Conservation (phyloP, 1,140 invertebrate genomes). For the Araneus ventricosus region DNA sequence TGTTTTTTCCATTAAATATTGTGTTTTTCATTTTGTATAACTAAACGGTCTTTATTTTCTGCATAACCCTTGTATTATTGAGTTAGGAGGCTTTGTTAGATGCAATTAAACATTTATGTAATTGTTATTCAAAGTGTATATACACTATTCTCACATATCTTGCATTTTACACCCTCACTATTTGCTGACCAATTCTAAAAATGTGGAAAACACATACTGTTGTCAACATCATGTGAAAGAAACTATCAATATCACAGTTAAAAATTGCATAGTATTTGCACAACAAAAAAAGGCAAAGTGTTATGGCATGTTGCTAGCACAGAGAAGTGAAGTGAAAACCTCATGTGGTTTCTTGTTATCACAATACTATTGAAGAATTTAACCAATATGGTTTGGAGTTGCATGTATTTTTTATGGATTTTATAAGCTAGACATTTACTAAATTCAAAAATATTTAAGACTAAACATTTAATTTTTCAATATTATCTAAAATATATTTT, state of each 20-base stretch:
- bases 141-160: too few species aligned
- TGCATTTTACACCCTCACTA: too few species aligned
- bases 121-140: too few species aligned
- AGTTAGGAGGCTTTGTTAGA: too few species aligned
- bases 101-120: too few species aligned
- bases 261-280: slow-evolving; percentile 16
- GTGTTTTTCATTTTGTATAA: too few species aligned
- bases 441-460: neutral
- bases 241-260: slow-evolving; percentile 20
- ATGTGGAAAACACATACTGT: neutral
- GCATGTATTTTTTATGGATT: neutral
- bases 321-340: neutral
- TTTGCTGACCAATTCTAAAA: neutral
- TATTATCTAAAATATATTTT: neutral
- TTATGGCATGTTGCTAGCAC: neutral
- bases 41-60: too few species aligned
- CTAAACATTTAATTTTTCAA: neutral
- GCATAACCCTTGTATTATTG: too few species aligned
- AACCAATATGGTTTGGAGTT: neutral
- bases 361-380: neutral
- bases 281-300: neutral
- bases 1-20: too few species aligned
- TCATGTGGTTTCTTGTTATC: neutral
- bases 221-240: neutral
- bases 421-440: neutral